These are phyloP conservation scores for Dinomys branickii DNA, from an alignment of 2,113 vertebrate genomes.

Conservation along the genomic window DNA sequence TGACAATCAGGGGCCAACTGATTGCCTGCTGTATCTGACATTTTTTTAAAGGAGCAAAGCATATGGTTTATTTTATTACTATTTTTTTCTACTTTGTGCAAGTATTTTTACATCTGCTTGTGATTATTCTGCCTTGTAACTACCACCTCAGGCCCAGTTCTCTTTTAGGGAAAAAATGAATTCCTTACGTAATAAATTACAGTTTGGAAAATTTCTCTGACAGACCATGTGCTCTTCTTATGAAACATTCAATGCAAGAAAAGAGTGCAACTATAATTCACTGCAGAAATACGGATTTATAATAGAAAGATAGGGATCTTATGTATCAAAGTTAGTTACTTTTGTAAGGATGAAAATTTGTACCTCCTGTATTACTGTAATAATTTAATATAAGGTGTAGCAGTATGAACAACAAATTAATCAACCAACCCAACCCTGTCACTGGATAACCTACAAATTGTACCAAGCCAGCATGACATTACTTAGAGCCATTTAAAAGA, in stretches of 20 bases:
- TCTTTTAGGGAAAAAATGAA: conserved; percentile 71
- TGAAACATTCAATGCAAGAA: conserved; percentile 67
- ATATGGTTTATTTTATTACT: conserved; percentile 74
- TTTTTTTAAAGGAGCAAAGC: conserved; percentile 70
- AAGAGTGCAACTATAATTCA: conserved; percentile 59
- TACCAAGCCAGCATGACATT: background rate
- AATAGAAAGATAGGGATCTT: conserved; percentile 36
- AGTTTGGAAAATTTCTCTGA: conserved; percentile 77
- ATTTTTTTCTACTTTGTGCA: conserved; percentile 61
- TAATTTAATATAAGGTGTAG: conserved; percentile 23
- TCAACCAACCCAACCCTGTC: background rate
- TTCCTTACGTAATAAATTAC: conserved; percentile 82
- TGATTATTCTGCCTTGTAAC: conserved; percentile 78
- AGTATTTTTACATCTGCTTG: conserved; percentile 80
- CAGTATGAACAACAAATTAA: background rate
- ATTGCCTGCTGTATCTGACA: conserved; percentile 31
- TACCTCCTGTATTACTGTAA: conserved; percentile 16
- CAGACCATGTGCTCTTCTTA: conserved; percentile 73
- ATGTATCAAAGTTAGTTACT: background rate
- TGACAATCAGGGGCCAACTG: conserved; percentile 45
- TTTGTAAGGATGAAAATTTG: conserved; percentile 58
- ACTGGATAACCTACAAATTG: background rate
- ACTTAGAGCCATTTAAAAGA: background rate
- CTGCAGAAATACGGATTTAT: conserved; percentile 56
- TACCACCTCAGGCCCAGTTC: conserved; percentile 74